phyloP scores from a whole-genome alignment of 1,140 invertebrate species.

The Bombus balteatus region DNA sequence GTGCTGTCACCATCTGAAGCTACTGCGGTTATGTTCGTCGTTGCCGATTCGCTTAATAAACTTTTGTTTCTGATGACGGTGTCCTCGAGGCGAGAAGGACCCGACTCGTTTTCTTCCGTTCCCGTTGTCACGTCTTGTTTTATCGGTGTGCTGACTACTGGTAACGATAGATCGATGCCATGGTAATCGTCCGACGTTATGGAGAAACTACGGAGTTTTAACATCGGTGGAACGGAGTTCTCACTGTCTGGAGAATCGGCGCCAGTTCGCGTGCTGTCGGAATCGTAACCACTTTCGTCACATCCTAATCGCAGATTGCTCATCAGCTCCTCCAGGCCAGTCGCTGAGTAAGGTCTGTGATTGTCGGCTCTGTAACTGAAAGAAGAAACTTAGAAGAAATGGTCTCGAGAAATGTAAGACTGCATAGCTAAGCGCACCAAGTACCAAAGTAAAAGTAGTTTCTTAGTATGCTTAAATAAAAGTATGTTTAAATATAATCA shows the following conservation, averaged over 20 bases:
- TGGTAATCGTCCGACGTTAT: conserved; percentile 76
- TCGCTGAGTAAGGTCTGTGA: conserved; percentile 29
- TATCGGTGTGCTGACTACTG: conserved; percentile 5
- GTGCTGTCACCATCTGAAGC: conserved; percentile 66
- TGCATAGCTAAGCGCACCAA: too few relatives aligned
- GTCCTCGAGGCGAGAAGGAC: not conserved
- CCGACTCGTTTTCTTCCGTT: not conserved
- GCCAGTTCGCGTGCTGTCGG: conserved; percentile 85
- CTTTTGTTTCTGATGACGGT: not conserved
- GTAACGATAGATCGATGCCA: conserved; percentile 68
- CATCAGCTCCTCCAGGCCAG: conserved; percentile 80
- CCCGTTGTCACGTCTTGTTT: not conserved
- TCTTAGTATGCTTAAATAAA: too few relatives aligned
- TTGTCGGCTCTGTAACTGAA: conserved; percentile 17
- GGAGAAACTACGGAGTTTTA: conserved; percentile 73
- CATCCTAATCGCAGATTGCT: conserved; percentile 81
- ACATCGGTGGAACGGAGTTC: conserved; percentile 66
- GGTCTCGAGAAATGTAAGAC: not conserved
- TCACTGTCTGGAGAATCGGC: conserved; percentile 83
- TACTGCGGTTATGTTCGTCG: conserved; percentile 54
- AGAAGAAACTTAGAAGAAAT: not conserved
- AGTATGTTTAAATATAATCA: too few relatives aligned
- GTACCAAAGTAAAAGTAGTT: too few relatives aligned
- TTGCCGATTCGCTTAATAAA: conserved; percentile 48
- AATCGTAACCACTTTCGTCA: conserved; percentile 87